phyloP scores from a whole-genome alignment of 1,140 invertebrate species.

The Zaprionus capensis region DNA sequence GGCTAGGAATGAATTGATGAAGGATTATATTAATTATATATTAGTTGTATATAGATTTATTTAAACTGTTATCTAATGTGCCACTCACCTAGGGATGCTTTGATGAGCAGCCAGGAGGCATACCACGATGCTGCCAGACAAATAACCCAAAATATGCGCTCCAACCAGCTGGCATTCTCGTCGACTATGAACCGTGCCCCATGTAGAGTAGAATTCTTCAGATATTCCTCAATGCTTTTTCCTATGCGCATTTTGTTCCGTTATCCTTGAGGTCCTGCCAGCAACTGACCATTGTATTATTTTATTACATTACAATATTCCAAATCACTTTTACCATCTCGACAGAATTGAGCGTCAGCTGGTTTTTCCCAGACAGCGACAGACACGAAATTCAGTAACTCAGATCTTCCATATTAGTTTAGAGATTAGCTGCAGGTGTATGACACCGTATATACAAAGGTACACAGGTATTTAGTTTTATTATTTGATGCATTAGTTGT shows the following conservation, averaged over 20 bases:
- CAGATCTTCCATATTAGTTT: slow-evolving; percentile 17
- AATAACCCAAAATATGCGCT: slow-evolving; percentile 88
- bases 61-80: neutral
- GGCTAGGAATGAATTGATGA: slow-evolving; percentile 38
- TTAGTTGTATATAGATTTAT: neutral
- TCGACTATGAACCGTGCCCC: slow-evolving; percentile 86
- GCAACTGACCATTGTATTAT: slow-evolving; percentile 8
- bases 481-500: slow-evolving; percentile 16
- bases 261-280: neutral
- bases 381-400: slow-evolving; percentile 28
- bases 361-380: slow-evolving; percentile 43
- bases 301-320: neutral
- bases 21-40: too few species aligned
- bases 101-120: slow-evolving; percentile 86
- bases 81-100: slow-evolving; percentile 85
- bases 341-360: slow-evolving; percentile 28
- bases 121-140: slow-evolving; percentile 87
- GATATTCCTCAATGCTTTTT: slow-evolving; percentile 76
- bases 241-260: slow-evolving; percentile 46
- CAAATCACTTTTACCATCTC: slow-evolving; percentile 28
- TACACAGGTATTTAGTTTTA: slow-evolving; percentile 3
- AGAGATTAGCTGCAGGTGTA: slow-evolving; percentile 3
- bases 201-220: slow-evolving; percentile 85
- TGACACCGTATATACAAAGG: slow-evolving; percentile 1
- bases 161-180: slow-evolving; percentile 85